Conservation (phyloP, 1,140 invertebrate genomes). For the Listronotus oregonensis region DNA sequence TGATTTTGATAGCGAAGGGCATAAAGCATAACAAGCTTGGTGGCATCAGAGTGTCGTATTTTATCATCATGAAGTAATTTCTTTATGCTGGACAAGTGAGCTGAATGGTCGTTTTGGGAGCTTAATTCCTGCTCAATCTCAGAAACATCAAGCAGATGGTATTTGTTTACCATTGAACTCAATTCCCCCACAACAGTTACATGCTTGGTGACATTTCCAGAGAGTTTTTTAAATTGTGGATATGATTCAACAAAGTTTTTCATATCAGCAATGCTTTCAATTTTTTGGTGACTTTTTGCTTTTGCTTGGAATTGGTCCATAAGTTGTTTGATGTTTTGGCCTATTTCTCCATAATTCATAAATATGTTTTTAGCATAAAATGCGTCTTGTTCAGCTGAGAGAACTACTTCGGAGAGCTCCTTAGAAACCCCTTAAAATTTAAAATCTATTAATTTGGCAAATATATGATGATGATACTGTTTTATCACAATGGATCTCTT, state of each 20-base stretch:
- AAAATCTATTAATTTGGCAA: conserved; percentile 59
- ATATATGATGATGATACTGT: no score
- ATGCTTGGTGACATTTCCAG: conserved; percentile 96
- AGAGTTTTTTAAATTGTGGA: conserved; percentile 99
- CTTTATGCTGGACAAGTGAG: conserved; percentile 62
- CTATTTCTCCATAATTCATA: conserved; percentile 97
- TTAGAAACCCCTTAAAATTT: conserved; percentile 82
- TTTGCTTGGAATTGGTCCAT: conserved; percentile 98
- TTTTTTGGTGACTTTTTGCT: conserved; percentile 94
- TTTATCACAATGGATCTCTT: no score
- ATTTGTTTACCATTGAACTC: conserved; percentile 78
- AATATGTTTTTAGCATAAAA: conserved; percentile 98
- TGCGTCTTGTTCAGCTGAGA: conserved; percentile 95
- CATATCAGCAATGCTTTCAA: conserved; percentile 98
- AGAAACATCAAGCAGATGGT: conserved; percentile 88
- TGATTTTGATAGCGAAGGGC: conserved; percentile 90
- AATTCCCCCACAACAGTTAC: conserved; percentile 95
- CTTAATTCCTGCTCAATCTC: conserved; percentile 96
- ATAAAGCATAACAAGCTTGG: conserved; percentile 91
- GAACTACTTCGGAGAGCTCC: conserved; percentile 90
- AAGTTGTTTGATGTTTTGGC: conserved; percentile 92
- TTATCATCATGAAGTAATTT: conserved; percentile 55
- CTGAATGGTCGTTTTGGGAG: conserved; percentile 90
- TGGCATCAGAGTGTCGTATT: conserved; percentile 79
- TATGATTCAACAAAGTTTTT: conserved; percentile 98